Evolutionary conservation across 1,140 invertebrate genomes (phyloP).

Genomic region (Hesperophylax magnus): DNA sequence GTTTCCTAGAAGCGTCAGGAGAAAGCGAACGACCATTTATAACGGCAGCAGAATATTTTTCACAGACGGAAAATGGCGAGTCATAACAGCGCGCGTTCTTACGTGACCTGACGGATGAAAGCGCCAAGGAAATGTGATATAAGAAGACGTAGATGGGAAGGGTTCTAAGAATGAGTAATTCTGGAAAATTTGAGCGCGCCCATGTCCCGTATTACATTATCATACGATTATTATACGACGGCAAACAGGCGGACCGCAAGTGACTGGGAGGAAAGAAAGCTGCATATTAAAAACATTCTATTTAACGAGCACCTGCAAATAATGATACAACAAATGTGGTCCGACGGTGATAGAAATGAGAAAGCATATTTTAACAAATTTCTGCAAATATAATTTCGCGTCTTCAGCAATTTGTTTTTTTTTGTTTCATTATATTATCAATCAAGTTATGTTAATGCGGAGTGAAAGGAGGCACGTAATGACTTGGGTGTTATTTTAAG

Average conservation of each 20-base stretch:
- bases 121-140: conserved; percentile 38
- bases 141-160: conserved; percentile 19
- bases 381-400: too few relatives aligned
- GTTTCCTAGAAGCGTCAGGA: conserved; percentile 2
- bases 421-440: too few relatives aligned
- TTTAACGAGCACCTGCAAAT: too few relatives aligned
- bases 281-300: too few relatives aligned
- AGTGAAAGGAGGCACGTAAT: too few relatives aligned
- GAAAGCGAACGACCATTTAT: conserved; percentile 16
- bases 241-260: background rate
- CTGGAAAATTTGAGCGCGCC: conserved; percentile 27
- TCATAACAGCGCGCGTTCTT: conserved; percentile 45
- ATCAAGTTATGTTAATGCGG: too few relatives aligned
- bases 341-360: too few relatives aligned
- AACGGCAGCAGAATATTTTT: conserved; percentile 42
- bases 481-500: too few relatives aligned
- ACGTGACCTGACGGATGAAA: conserved; percentile 48
- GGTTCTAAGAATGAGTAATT: conserved; percentile 12
- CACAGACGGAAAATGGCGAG: conserved; percentile 47
- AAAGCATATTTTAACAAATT: too few relatives aligned
- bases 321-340: too few relatives aligned
- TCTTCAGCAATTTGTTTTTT: too few relatives aligned
- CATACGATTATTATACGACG: conserved; percentile 32
- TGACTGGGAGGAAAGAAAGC: background rate
- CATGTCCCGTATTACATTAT: conserved; percentile 40